phyloP scores from a whole-genome alignment of 2,113 vertebrate genomes.

The Macrotus californicus region DNA sequence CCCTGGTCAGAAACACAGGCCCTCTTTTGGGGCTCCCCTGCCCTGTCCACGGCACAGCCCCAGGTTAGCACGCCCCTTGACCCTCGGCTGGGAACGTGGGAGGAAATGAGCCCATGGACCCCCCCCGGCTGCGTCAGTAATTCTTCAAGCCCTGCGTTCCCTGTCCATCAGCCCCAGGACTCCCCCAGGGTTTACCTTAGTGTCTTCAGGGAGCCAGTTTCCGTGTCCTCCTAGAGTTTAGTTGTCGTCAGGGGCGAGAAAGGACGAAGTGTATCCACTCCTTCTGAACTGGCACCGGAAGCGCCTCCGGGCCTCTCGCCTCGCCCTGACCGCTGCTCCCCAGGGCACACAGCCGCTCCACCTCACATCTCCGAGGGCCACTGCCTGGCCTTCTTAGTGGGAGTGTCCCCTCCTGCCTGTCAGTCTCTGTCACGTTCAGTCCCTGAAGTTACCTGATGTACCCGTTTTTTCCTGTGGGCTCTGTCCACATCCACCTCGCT shows the following conservation, averaged over 20 bases:
- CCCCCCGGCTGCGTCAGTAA: rapidly evolving
- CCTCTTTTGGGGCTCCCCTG: neutral
- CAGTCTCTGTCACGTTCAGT: neutral
- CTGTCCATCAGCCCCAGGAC: neutral
- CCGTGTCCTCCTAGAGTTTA: neutral
- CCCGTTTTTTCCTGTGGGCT: rapidly evolving
- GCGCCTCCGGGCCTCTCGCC: neutral
- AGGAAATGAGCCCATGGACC: rapidly evolving
- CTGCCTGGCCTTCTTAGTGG: neutral
- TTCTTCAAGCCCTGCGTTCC: neutral
- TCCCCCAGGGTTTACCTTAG: neutral
- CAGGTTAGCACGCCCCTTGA: neutral
- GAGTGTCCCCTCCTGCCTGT: rapidly evolving
- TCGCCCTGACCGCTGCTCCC: neutral
- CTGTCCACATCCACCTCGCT: rapidly evolving
- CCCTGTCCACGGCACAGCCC: too few species aligned
- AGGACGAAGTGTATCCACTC: neutral
- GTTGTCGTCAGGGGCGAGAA: neutral
- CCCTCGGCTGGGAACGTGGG: neutral
- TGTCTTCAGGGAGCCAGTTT: neutral
- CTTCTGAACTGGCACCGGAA: too few species aligned
- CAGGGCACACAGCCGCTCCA: too few species aligned
- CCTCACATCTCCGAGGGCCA: neutral
- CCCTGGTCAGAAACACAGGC: neutral
- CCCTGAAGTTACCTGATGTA: rapidly evolving